These are phyloP conservation scores for Paradoxurus hermaphroditus DNA, from an alignment of 2,113 vertebrate species.

Conservation along the genomic window DNA sequence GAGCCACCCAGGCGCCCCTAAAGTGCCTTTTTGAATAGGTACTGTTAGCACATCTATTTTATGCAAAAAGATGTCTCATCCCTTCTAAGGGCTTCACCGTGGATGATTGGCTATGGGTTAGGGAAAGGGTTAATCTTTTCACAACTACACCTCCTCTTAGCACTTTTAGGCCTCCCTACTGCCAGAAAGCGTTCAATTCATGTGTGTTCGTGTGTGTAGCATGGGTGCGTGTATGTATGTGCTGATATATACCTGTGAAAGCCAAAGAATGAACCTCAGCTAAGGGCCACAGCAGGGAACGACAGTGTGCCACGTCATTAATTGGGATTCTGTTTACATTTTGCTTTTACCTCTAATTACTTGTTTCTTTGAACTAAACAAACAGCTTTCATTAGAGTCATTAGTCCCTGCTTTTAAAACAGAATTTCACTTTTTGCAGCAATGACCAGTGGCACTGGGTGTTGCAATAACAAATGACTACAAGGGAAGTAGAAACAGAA, in stretches of 20 bases:
- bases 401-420: conserved; percentile 69
- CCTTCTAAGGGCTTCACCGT: neutral
- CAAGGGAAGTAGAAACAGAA: conserved; percentile 59
- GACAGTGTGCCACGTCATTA: conserved; percentile 49
- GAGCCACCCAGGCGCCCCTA: conserved; percentile 69
- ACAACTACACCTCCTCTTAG: neutral
- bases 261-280: conserved; percentile 10
- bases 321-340: conserved; percentile 67
- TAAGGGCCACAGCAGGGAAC: conserved; percentile 37
- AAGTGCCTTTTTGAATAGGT: conserved; percentile 40
- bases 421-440: conserved; percentile 69
- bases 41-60: neutral
- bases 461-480: conserved; percentile 64
- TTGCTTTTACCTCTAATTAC: conserved; percentile 71
- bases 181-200: neutral
- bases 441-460: conserved; percentile 64
- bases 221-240: neutral
- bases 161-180: neutral
- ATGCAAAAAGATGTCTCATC: neutral
- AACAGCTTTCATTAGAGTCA: conserved; percentile 62
- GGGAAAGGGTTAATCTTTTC: conserved; percentile 10
- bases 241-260: conserved; percentile 44
- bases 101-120: neutral
- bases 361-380: conserved; percentile 73
- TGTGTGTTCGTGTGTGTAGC: neutral